phyloP scores from a whole-genome alignment of 2,113 vertebrate species.

The Ascaphus truei region DNA sequence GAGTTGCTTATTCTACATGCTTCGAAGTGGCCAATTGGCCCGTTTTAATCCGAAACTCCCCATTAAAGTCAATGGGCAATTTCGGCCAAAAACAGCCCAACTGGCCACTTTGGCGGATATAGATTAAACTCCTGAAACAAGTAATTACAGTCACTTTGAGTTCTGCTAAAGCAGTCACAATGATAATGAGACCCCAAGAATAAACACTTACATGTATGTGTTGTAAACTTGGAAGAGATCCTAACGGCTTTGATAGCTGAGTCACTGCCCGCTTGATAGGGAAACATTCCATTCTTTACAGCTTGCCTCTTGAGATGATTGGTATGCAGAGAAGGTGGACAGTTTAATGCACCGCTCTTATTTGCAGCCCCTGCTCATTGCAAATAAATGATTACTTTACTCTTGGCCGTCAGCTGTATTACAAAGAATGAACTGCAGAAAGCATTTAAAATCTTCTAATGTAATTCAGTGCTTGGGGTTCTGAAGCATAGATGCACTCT shows the following conservation, averaged over 20 bases:
- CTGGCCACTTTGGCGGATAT: too few species aligned
- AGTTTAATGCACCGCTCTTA: constrained; percentile 31
- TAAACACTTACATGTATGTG: background rate
- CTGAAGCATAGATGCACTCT: background rate
- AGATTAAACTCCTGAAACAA: constrained; percentile 40
- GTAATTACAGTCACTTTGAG: background rate
- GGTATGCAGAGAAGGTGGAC: constrained; percentile 39
- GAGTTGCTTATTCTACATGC: too few species aligned
- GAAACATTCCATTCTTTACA: constrained; percentile 43
- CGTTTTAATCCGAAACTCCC: too few species aligned
- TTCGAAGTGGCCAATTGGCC: too few species aligned
- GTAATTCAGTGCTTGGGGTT: background rate
- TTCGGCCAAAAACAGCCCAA: too few species aligned
- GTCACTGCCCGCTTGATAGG: constrained; percentile 43
- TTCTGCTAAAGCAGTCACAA: background rate
- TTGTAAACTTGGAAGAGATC: background rate
- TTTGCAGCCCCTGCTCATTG: constrained; percentile 20
- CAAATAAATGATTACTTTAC: constrained; percentile 10
- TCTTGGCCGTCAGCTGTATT: background rate
- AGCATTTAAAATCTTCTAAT: background rate
- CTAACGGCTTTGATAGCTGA: constrained; percentile 31
- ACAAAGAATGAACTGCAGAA: background rate
- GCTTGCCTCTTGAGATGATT: constrained; percentile 41
- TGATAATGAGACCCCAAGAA: background rate
- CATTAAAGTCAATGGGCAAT: too few species aligned